These are phyloP conservation scores for Malachius bipustulatus DNA, from an alignment of 2,888 invertebrate genomes.

Conservation along the genomic window DNA sequence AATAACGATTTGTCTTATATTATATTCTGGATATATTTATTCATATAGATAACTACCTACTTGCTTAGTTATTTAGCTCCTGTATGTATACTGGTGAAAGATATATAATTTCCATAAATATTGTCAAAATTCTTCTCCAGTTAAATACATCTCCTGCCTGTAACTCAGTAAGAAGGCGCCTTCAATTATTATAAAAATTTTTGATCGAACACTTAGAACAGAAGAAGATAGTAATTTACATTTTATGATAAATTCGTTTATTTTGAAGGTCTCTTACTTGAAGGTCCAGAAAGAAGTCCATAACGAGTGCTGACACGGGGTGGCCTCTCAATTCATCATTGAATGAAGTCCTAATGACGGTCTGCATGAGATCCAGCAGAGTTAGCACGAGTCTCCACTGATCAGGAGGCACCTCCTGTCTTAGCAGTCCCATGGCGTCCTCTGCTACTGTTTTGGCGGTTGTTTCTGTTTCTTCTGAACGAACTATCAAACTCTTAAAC, in stretches of 20 bases:
- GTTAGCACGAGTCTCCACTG: slow-evolving; percentile 34
- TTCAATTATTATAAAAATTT: slow-evolving; percentile 4
- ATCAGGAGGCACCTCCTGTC: slow-evolving; percentile 36
- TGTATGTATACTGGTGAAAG: slow-evolving; percentile 21
- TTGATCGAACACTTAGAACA: not conserved
- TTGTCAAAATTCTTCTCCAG: slow-evolving; percentile 32
- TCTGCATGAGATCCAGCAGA: slow-evolving; percentile 36
- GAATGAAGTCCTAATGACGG: slow-evolving; percentile 36
- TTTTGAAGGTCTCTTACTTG: slow-evolving; percentile 28
- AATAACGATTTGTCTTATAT: too few relatives aligned
- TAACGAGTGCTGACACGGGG: slow-evolving; percentile 36
- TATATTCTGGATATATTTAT: too few relatives aligned
- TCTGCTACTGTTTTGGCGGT: slow-evolving; percentile 36
- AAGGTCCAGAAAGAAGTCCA: slow-evolving; percentile 39
- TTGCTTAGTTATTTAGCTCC: not conserved
- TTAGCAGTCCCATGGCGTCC: slow-evolving; percentile 39
- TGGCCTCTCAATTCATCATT: slow-evolving; percentile 39
- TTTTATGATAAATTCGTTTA: slow-evolving; percentile 4
- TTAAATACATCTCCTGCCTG: slow-evolving; percentile 30
- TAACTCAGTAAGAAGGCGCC: too few relatives aligned
- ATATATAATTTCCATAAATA: slow-evolving; percentile 34
- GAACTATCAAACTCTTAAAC: slow-evolving; percentile 4
- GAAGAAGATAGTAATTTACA: too few relatives aligned
- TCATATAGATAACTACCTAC: too few relatives aligned
- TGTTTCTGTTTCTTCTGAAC: slow-evolving; percentile 35